These are phyloP conservation scores for Platichthys flesus DNA, from an alignment of 2,113 vertebrate genomes.

Conservation along the genomic window DNA sequence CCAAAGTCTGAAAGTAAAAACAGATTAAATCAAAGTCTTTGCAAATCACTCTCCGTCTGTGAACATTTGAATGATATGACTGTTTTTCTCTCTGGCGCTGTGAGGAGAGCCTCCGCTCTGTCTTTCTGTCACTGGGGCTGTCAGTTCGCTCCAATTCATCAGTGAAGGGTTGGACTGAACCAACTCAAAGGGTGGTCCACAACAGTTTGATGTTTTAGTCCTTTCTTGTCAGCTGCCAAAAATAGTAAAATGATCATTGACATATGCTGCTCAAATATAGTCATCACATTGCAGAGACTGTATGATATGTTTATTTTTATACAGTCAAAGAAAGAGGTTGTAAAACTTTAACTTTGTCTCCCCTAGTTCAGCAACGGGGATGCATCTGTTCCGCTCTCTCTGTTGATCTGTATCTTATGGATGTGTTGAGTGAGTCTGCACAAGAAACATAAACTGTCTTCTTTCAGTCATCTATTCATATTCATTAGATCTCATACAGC, in stretches of 20 bases:
- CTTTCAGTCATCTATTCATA: background rate
- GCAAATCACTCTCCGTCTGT: background rate
- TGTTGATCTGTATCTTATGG: background rate
- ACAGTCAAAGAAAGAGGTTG: background rate
- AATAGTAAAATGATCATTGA: background rate
- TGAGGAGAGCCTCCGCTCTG: background rate
- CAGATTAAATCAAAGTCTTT: background rate
- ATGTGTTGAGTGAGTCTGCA: background rate
- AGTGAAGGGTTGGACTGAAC: background rate
- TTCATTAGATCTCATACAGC: background rate
- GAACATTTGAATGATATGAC: background rate
- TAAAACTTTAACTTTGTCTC: background rate
- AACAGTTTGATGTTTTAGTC: background rate
- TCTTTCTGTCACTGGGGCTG: background rate
- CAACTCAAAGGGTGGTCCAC: background rate
- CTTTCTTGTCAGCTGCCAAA: background rate
- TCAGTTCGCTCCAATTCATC: background rate
- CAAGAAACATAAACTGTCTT: background rate
- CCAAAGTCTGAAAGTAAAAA: background rate
- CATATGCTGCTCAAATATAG: background rate
- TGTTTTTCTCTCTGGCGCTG: background rate
- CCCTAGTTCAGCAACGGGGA: background rate
- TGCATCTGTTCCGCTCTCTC: background rate
- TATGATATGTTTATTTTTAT: background rate
- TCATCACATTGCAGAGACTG: background rate